phyloP scores from a whole-genome alignment of 2,797 vertebrate species.

The Triplophysa bombifrons region DNA sequence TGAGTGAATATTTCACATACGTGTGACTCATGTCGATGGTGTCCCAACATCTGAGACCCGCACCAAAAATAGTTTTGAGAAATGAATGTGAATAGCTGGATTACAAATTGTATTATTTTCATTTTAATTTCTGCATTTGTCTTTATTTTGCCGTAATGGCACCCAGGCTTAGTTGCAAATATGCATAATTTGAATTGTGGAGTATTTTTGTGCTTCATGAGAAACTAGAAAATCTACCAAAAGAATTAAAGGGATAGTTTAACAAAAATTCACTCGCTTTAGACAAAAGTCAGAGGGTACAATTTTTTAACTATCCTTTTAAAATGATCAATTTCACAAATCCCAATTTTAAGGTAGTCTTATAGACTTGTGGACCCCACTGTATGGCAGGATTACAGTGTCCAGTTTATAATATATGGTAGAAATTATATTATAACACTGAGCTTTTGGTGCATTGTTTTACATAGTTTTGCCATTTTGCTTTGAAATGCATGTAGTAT shows the following conservation, averaged over 20 bases:
- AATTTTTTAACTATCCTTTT: no score
- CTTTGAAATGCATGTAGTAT: conserved; percentile 3
- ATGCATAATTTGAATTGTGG: no score
- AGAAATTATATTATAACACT: neutral
- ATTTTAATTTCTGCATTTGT: no score
- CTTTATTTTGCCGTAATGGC: no score
- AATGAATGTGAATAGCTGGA: neutral
- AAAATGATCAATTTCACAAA: no score
- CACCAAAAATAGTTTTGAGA: neutral
- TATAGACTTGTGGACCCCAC: neutral
- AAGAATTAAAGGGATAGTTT: no score
- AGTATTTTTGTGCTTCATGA: no score
- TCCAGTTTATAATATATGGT: neutral
- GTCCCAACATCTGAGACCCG: neutral
- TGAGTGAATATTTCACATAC: neutral
- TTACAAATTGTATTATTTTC: neutral
- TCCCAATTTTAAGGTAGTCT: neutral
- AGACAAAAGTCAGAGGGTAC: no score
- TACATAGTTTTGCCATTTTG: neutral
- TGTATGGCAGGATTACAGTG: neutral
- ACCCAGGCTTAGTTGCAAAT: no score
- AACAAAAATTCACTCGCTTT: no score
- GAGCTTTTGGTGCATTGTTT: neutral
- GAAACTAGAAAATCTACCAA: no score
- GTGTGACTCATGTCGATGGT: no score